phyloP scores from a whole-genome alignment of 2,797 vertebrate species.

The Epinephelus awoara region DNA sequence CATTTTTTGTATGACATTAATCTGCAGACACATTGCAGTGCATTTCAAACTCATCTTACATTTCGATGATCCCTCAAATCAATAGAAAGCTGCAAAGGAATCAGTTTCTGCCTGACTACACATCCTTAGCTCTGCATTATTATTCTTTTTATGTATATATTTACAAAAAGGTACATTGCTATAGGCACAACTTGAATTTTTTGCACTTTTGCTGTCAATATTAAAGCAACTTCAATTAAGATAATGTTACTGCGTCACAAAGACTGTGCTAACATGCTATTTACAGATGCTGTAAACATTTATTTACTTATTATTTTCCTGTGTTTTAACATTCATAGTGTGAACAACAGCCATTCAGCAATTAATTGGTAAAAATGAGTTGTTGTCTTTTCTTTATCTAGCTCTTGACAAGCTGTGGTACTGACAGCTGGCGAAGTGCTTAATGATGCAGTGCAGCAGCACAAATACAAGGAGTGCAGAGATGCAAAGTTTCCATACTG shows the following conservation, averaged over 20 bases:
- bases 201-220: background rate
- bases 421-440: constrained; percentile 30
- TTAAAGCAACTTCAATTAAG: background rate
- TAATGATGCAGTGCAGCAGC: constrained; percentile 23
- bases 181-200: background rate
- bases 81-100: constrained; percentile 1
- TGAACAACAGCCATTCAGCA: constrained; percentile 9
- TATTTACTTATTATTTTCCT: background rate
- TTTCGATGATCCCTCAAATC: constrained; percentile 19
- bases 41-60: constrained; percentile 19
- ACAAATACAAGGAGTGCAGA: constrained; percentile 21
- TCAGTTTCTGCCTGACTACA: background rate
- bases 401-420: constrained; percentile 16
- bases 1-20: constrained; percentile 12
- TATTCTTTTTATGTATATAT: background rate
- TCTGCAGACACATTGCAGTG: constrained; percentile 1
- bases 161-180: background rate
- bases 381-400: constrained; percentile 29
- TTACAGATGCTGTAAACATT: background rate
- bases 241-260: background rate
- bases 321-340: constrained; percentile 9
- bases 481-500: constrained; percentile 36
- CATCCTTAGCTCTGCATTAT: background rate
- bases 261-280: background rate
- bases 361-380: constrained; percentile 2